Conservation (phyloP, 2,113 vertebrate species). For the Crotalus viridis region DNA sequence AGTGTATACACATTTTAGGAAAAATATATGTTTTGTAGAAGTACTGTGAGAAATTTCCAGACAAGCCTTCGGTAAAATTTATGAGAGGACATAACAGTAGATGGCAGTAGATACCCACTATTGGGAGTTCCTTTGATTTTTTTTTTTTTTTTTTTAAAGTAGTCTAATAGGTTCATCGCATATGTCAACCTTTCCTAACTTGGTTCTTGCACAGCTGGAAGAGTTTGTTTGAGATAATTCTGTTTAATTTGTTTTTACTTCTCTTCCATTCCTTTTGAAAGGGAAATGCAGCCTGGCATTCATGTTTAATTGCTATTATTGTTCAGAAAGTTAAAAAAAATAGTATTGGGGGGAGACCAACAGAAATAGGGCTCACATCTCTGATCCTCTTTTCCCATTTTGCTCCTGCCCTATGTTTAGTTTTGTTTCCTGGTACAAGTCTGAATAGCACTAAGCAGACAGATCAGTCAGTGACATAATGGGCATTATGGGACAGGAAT, state of each 20-base stretch:
- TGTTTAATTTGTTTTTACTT: not conserved
- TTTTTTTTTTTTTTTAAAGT: not conserved
- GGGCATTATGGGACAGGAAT: not conserved
- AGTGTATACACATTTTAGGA: fast-evolving
- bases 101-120: constrained; percentile 43
- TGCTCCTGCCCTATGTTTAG: not conserved
- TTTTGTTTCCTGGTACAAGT: not conserved
- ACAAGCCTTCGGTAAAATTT: not conserved
- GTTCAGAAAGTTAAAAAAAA: not conserved
- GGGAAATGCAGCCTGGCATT: not conserved
- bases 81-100: constrained; percentile 5
- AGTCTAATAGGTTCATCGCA: not conserved
- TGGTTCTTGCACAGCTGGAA: not conserved
- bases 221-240: not conserved
- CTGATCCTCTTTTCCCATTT: not conserved
- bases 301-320: not conserved
- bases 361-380: not conserved
- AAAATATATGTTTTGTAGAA: not conserved
- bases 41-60: not conserved
- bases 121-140: not conserved
- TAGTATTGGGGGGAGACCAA: not conserved
- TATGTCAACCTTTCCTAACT: not conserved
- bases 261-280: not conserved
- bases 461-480: not conserved
- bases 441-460: not conserved